Conservation (phyloP, 1,140 invertebrate species). For the Tetraneura akinire region DNA sequence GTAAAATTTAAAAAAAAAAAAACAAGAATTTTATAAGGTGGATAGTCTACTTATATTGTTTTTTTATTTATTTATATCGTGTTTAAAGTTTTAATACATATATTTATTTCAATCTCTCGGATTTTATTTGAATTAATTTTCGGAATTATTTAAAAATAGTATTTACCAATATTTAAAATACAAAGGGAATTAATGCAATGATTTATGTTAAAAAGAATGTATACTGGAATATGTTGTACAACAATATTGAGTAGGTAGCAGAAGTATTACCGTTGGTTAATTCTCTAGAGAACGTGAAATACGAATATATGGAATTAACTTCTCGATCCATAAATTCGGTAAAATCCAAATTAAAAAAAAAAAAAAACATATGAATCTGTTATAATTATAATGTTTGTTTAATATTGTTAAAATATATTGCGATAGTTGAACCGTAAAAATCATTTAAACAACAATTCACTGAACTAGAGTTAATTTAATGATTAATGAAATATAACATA, state of each 20-base stretch:
- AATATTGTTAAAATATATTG: not conserved
- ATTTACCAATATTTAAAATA: not conserved
- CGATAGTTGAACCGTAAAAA: not conserved
- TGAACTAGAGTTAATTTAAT: not conserved
- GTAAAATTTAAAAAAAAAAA: not conserved
- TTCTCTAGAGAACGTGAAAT: too few species aligned
- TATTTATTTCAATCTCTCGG: not conserved
- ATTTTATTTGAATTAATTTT: not conserved
- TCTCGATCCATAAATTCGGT: not conserved
- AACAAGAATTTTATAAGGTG: not conserved
- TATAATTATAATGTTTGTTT: not conserved
- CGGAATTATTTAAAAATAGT: not conserved
- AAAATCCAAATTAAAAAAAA: not conserved
- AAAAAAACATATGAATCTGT: not conserved
- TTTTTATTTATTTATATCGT: not conserved
- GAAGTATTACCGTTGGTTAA: too few species aligned
- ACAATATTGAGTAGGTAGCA: too few species aligned
- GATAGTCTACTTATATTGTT: not conserved
- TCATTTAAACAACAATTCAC: slow-evolving; percentile 6
- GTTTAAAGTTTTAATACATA: slow-evolving; percentile 1
- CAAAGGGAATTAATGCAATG: too few species aligned
- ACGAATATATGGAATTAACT: too few species aligned
- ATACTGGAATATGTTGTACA: too few species aligned
- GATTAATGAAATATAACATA: not conserved
- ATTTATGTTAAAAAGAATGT: too few species aligned